A percentile compares a stretch with the other conserved stretches of the same genome.
Evolutionary conservation across 2,888 invertebrate genomes (phyloP).

Genomic region (Eumerus sabulonum): DNA sequence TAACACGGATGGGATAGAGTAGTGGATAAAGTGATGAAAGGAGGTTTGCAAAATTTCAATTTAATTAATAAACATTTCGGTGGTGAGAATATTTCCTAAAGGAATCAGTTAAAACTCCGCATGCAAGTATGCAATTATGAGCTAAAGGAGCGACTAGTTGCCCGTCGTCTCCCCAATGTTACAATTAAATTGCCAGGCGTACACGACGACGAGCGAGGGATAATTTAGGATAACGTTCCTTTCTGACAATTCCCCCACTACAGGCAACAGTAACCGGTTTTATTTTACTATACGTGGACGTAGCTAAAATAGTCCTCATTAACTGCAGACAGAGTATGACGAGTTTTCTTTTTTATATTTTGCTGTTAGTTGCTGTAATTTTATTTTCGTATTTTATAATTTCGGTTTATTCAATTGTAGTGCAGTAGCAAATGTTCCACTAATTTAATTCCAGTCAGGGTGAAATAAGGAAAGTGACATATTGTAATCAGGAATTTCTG

Average conservation of each 20-base stretch:
- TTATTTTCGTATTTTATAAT: too few species aligned
- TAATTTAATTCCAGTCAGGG: too few species aligned
- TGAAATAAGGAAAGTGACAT: too few species aligned
- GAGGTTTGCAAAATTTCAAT: constrained; percentile 16
- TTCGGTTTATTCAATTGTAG: too few species aligned
- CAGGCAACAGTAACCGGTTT: neutral
- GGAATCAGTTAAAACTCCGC: constrained; percentile 23
- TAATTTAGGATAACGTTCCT: constrained; percentile 16
- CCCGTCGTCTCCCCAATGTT: too few species aligned
- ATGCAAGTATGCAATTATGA: constrained; percentile 18
- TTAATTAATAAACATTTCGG: constrained; percentile 54
- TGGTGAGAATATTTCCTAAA: constrained; percentile 21
- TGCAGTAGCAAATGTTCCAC: too few species aligned
- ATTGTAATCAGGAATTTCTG: too few species aligned
- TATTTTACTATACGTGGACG: neutral
- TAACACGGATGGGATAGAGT: neutral
- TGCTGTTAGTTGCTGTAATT: too few species aligned
- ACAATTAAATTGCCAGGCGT: too few species aligned
- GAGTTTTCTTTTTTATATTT: too few species aligned
- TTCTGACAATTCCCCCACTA: constrained; percentile 2
- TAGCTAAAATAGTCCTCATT: constrained; percentile 30
- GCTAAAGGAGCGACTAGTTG: constrained; percentile 9
- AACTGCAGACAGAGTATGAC: constrained; percentile 6
- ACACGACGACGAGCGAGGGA: neutral
- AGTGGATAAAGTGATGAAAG: constrained; percentile 5